Conservation (phyloP, 2,888 invertebrate genomes). For the Drosophila vallismaia region DNA sequence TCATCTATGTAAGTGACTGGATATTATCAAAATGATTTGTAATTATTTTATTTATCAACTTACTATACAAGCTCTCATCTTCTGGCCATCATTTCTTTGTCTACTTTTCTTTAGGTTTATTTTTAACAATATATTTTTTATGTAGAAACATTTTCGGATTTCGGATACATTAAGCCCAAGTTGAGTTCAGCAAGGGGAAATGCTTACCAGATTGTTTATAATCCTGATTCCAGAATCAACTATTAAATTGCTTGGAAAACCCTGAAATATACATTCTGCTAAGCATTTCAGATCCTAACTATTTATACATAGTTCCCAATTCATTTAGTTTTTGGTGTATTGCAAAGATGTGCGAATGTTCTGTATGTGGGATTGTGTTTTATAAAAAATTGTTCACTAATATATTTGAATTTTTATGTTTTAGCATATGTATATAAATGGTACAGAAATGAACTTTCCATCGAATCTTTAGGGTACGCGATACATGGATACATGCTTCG, state of each 20-base stretch:
- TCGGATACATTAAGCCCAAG: constrained; percentile 13
- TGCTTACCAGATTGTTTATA: constrained; percentile 16
- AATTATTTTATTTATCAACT: constrained; percentile 62
- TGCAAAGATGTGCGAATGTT: constrained; percentile 69
- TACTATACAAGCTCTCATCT: constrained; percentile 80
- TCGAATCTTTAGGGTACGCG: constrained; percentile 33
- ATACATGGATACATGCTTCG: constrained; percentile 17
- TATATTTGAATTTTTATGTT: constrained; percentile 26
- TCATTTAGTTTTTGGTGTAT: constrained; percentile 58
- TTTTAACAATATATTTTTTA: constrained; percentile 40
- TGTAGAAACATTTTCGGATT: constrained; percentile 27
- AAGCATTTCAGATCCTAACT: constrained; percentile 35
- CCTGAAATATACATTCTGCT: constrained; percentile 1
- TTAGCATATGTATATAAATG: constrained; percentile 53
- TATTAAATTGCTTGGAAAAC: too few relatives aligned
- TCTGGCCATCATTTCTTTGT: constrained; percentile 15
- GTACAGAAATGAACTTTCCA: constrained; percentile 49
- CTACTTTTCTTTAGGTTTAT: constrained; percentile 37
- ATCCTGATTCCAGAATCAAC: too few relatives aligned
- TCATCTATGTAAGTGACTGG: constrained; percentile 23
- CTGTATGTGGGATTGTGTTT: constrained; percentile 34
- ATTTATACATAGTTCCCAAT: constrained; percentile 57
- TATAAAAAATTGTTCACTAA: constrained; percentile 58
- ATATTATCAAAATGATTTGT: constrained; percentile 38
- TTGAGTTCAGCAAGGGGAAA: constrained; percentile 14